Conservation (phyloP, 2,113 vertebrate species). For the Cranoglanis bouderius region DNA sequence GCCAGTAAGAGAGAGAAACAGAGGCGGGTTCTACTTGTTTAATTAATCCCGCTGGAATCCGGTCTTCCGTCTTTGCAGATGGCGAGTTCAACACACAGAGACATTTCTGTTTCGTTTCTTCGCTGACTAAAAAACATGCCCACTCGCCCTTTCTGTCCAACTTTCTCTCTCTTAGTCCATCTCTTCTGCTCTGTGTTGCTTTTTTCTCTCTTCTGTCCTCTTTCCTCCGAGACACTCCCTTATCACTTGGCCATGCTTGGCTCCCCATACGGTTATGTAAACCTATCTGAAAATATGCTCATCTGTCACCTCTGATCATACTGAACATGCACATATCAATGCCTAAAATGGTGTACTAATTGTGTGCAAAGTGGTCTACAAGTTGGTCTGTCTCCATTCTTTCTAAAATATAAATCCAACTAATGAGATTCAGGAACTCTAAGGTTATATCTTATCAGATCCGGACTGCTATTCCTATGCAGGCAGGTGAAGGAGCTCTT, state of each 20-base stretch:
- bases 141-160: conserved; percentile 36
- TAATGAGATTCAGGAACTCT: not conserved
- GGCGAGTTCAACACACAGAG: conserved; percentile 52
- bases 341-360: conserved; percentile 10
- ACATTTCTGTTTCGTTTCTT: conserved; percentile 49
- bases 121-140: conserved; percentile 41
- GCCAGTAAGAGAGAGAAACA: conserved; percentile 36
- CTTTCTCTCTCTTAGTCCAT: conserved; percentile 48
- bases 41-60: conserved; percentile 56
- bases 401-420: not conserved
- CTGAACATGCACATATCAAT: not conserved
- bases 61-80: conserved; percentile 52
- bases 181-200: not conserved
- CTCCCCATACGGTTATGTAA: conserved; percentile 16
- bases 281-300: conserved; percentile 15
- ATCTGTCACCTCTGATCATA: not conserved
- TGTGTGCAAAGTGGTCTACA: not conserved
- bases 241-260: not conserved
- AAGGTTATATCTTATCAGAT: not conserved
- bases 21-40: conserved; percentile 39
- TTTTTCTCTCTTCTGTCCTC: conserved; percentile 16
- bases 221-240: conserved; percentile 6
- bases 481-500: not conserved
- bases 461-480: not conserved
- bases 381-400: not conserved